Conservation (phyloP, 2,113 vertebrate species). For the Odobenus rosmarus region DNA sequence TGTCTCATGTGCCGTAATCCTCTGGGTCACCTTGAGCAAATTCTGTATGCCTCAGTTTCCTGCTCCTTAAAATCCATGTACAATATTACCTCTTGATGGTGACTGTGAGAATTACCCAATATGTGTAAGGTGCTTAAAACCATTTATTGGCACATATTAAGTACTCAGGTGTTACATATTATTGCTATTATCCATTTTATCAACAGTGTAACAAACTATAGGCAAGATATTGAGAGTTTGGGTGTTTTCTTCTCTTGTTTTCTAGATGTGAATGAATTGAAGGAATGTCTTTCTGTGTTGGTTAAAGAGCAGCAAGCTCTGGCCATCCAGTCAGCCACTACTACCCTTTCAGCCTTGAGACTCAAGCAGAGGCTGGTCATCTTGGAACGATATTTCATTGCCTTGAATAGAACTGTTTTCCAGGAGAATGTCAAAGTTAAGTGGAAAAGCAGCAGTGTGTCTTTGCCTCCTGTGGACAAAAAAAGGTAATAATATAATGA, state of each 20-base stretch:
- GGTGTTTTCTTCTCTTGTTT: neutral
- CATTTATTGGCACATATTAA: neutral
- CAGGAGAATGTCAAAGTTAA: slow-evolving; percentile 94
- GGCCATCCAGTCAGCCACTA: slow-evolving; percentile 92
- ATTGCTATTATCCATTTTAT: neutral
- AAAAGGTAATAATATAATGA: slow-evolving; percentile 89
- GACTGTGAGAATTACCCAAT: neutral
- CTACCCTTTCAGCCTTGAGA: slow-evolving; percentile 93
- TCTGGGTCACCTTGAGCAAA: neutral
- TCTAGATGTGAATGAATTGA: slow-evolving; percentile 93
- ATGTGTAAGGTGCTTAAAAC: neutral
- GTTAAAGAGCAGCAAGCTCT: slow-evolving; percentile 96
- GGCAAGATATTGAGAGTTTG: neutral
- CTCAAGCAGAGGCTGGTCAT: slow-evolving; percentile 96
- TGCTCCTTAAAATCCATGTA: neutral
- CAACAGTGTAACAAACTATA: neutral
- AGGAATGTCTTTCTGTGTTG: slow-evolving; percentile 94
- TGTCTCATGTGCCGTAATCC: accelerated
- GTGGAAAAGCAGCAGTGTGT: slow-evolving; percentile 92
- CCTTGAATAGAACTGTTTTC: slow-evolving; percentile 95
- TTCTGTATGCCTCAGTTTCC: neutral
- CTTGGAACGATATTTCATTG: slow-evolving; percentile 97
- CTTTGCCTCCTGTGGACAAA: slow-evolving; percentile 92
- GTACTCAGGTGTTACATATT: neutral
- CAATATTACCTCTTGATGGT: no score